phyloP scores from a whole-genome alignment of 2,113 vertebrate species.

The Cryptotis parvus region DNA sequence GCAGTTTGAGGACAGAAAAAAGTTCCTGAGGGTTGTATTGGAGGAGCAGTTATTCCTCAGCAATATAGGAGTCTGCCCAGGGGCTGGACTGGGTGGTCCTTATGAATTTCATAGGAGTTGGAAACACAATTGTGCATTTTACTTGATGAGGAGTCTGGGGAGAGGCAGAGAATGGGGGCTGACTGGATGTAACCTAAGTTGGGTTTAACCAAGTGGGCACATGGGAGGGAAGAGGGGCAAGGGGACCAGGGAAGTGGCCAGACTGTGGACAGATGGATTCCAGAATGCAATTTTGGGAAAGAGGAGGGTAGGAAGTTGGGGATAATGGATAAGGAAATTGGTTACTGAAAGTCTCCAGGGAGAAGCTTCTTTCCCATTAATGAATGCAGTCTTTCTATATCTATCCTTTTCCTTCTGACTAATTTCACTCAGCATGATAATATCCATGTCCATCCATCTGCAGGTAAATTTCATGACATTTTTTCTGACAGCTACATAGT shows the following conservation, averaged over 20 bases:
- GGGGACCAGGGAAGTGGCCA: not conserved
- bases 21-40: not conserved
- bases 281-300: not conserved
- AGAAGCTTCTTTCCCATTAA: too few species aligned
- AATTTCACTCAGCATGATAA: too few species aligned
- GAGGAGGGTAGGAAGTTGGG: not conserved
- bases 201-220: not conserved
- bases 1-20: not conserved
- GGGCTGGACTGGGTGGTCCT: too few species aligned
- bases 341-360: not conserved
- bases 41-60: not conserved
- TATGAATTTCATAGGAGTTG: too few species aligned
- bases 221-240: not conserved
- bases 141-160: too few species aligned
- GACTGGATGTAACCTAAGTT: not conserved
- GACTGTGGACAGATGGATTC: not conserved
- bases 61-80: not conserved
- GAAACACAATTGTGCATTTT: too few species aligned
- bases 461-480: too few species aligned
- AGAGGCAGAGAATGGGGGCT: too few species aligned
- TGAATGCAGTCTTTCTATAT: too few species aligned
- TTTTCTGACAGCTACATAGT: too few species aligned
- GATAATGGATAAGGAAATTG: not conserved
- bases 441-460: too few species aligned
- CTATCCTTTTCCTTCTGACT: too few species aligned